Conservation (phyloP, 2,797 vertebrate species). For the Tenualosa thibaudeaui region DNA sequence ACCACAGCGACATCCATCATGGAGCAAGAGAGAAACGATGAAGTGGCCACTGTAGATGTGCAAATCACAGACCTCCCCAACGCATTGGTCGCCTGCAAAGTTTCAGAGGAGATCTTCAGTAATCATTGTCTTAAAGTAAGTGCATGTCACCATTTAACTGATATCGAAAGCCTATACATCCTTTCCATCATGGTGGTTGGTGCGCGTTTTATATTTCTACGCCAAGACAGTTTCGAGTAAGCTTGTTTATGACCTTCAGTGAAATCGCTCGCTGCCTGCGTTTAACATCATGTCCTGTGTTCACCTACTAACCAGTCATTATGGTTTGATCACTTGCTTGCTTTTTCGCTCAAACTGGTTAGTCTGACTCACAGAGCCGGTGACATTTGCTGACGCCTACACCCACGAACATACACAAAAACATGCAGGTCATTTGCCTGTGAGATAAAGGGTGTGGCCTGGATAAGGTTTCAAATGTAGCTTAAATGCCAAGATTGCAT, state of each 20-base stretch:
- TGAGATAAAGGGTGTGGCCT: neutral
- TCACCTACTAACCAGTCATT: neutral
- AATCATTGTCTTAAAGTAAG: slow-evolving; percentile 66
- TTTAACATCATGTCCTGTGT: neutral
- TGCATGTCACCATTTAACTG: neutral
- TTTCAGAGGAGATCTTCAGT: slow-evolving; percentile 69
- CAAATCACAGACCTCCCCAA: slow-evolving; percentile 71
- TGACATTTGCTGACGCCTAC: neutral
- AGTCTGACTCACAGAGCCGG: neutral
- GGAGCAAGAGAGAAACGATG: slow-evolving; percentile 57
- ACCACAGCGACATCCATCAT: slow-evolving; percentile 42
- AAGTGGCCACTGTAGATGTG: slow-evolving; percentile 70
- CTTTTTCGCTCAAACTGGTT: neutral
- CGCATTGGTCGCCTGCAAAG: slow-evolving; percentile 74
- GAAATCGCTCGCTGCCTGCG: too few species aligned
- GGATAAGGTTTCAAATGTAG: neutral
- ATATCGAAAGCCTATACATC: neutral
- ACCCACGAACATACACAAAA: neutral
- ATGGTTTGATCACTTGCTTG: neutral
- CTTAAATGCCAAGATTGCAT: neutral
- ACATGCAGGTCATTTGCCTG: neutral
- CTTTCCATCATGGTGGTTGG: neutral
- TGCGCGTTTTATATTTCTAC: neutral
- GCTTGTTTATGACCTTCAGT: neutral
- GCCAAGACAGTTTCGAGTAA: neutral